Evolutionary conservation across 2,888 invertebrate species (phyloP).

Genomic region (Eupithecia abbreviata): DNA sequence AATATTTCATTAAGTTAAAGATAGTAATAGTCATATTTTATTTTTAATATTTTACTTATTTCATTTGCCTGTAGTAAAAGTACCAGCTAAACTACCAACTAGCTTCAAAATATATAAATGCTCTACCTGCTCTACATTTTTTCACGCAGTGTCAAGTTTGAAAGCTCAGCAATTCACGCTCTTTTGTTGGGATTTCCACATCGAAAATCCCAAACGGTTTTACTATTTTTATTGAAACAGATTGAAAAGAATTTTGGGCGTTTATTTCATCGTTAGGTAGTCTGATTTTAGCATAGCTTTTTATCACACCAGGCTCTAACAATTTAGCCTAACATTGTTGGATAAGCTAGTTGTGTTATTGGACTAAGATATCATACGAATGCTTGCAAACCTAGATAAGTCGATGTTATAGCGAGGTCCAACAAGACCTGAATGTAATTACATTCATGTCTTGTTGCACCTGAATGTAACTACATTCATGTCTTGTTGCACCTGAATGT

Average conservation of each 20-base stretch:
- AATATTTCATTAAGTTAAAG: neutral
- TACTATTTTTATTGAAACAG: slow-evolving; percentile 11
- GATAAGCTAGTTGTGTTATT: neutral
- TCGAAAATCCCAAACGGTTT: slow-evolving; percentile 23
- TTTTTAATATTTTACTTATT: too few species aligned
- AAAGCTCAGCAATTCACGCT: slow-evolving; percentile 9
- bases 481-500: too few species aligned
- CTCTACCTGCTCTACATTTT: neutral
- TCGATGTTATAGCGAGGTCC: neutral
- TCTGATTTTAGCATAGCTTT: neutral
- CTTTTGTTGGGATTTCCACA: slow-evolving; percentile 13
- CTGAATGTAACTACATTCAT: too few species aligned
- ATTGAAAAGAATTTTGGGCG: slow-evolving; percentile 8
- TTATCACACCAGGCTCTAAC: neutral
- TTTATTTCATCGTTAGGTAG: neutral
- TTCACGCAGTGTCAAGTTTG: slow-evolving; percentile 5
- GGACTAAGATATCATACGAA: neutral
- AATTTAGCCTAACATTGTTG: neutral
- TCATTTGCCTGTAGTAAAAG: neutral
- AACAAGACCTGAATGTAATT: neutral
- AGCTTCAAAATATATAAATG: neutral
- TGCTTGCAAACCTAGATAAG: neutral
- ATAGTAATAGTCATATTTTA: too few species aligned
- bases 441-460: too few species aligned
- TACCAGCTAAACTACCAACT: neutral